Conservation (phyloP, 92 coral and sea anemone genomes). For the Blastomussa wellsi region DNA sequence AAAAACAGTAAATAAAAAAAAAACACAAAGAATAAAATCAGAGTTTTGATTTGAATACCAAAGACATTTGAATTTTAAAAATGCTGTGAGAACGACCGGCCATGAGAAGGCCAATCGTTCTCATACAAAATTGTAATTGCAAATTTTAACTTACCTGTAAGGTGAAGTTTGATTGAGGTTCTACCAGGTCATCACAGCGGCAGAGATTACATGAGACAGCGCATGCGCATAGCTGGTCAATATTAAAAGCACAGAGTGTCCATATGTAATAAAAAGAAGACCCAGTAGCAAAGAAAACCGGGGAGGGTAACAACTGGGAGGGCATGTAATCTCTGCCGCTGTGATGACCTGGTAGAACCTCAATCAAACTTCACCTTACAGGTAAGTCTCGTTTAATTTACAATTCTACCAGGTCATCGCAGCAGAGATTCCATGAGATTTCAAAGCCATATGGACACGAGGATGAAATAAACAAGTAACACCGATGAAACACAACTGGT, state of each 20-base stretch:
- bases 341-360: conserved; percentile 30
- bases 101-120: too few relatives aligned
- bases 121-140: too few relatives aligned
- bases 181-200: conserved; percentile 31
- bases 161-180: conserved; percentile 15
- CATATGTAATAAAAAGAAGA: neutral
- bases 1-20: too few relatives aligned
- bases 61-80: too few relatives aligned
- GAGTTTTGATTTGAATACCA: too few relatives aligned
- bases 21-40: too few relatives aligned
- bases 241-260: conserved; percentile 12
- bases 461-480: neutral
- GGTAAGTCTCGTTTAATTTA: neutral
- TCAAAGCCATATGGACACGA: conserved; percentile 17
- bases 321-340: conserved; percentile 27
- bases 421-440: conserved; percentile 28
- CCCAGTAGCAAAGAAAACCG: neutral
- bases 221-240: conserved; percentile 20
- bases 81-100: too few relatives aligned
- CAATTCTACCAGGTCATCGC: conserved; percentile 22
- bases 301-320: conserved; percentile 24
- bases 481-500: neutral
- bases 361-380: conserved; percentile 16
- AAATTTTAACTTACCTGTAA: neutral
- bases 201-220: conserved; percentile 30